phyloP scores from a whole-genome alignment of 2,888 invertebrate genomes.

The Cheilosia scutellata region DNA sequence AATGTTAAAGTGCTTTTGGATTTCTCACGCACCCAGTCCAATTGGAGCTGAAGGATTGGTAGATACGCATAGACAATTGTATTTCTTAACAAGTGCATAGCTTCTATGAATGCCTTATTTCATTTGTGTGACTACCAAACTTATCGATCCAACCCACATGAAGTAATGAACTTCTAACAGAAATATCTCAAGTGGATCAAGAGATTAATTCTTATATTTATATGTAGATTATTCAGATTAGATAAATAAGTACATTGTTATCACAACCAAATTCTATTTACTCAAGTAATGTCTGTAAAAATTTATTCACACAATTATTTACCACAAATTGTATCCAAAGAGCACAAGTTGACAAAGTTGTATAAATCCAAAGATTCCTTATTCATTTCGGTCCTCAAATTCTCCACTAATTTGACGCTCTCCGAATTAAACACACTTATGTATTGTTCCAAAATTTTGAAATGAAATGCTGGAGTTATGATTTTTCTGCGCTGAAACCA shows the following conservation, averaged over 20 bases:
- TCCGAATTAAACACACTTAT: constrained; percentile 89
- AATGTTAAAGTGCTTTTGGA: too few species aligned
- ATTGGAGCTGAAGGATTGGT: too few species aligned
- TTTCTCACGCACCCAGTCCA: too few species aligned
- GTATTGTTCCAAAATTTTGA: constrained; percentile 90
- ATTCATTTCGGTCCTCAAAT: constrained; percentile 80
- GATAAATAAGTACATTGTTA: not conserved
- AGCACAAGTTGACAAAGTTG: constrained; percentile 86
- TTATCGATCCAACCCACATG: too few species aligned
- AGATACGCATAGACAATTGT: too few species aligned
- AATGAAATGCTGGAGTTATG: constrained; percentile 92
- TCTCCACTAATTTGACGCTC: constrained; percentile 85
- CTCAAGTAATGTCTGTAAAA: not conserved
- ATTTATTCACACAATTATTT: constrained; percentile 64
- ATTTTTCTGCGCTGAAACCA: constrained; percentile 87
- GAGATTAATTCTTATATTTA: too few species aligned
- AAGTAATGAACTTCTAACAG: too few species aligned
- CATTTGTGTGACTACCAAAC: too few species aligned
- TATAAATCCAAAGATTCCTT: constrained; percentile 86
- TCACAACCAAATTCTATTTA: not conserved
- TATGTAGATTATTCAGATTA: too few species aligned
- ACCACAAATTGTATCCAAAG: constrained; percentile 88
- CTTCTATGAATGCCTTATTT: too few species aligned
- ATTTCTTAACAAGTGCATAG: too few species aligned
- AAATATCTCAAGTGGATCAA: too few species aligned